phyloP scores from a whole-genome alignment of 1,140 invertebrate species.

The Eriocheir sinensis region DNA sequence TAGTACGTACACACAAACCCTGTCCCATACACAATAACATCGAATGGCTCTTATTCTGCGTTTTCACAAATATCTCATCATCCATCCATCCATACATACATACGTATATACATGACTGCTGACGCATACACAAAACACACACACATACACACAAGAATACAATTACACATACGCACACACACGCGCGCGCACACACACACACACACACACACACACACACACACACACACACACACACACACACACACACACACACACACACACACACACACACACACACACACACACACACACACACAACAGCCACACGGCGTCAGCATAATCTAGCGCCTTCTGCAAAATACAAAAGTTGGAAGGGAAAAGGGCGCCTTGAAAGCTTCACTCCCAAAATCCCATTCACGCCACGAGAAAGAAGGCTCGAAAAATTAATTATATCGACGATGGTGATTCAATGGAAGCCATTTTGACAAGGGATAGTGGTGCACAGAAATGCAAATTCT shows the following conservation, averaged over 20 bases:
- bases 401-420: constrained; percentile 73
- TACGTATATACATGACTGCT: neutral
- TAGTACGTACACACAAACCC: no score
- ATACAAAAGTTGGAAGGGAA: constrained; percentile 58
- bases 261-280: constrained; percentile 13
- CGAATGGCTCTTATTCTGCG: no score
- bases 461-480: constrained; percentile 77
- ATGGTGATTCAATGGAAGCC: constrained; percentile 77
- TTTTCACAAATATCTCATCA: no score
- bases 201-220: constrained; percentile 46
- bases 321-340: constrained; percentile 44
- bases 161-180: neutral
- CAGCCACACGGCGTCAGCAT: constrained; percentile 32
- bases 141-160: neutral
- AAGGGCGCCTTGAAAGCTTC: constrained; percentile 66
- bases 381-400: constrained; percentile 76
- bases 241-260: constrained; percentile 18
- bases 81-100: neutral
- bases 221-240: constrained; percentile 1
- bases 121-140: neutral
- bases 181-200: neutral
- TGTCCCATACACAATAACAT: no score
- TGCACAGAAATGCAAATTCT: constrained; percentile 77
- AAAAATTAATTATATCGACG: constrained; percentile 78
- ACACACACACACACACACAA: constrained; percentile 12